Conservation (phyloP, 2,888 invertebrate species). For the Clostera curtula region DNA sequence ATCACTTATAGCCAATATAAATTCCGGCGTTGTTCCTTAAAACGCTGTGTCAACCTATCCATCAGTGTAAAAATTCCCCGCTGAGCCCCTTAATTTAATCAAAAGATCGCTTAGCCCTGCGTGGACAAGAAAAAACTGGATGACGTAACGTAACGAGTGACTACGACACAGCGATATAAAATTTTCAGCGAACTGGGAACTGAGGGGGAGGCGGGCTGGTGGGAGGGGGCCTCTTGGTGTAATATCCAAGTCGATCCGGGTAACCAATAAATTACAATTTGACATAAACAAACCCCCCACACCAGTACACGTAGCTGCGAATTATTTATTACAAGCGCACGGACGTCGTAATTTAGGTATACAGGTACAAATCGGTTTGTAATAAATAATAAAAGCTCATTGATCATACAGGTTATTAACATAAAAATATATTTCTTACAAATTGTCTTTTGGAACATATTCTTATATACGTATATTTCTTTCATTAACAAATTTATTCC, state of each 20-base stretch:
- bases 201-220: slow-evolving; percentile 23
- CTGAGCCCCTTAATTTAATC: slow-evolving; percentile 74
- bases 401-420: background rate
- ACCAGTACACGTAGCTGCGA: slow-evolving; percentile 52
- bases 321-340: slow-evolving; percentile 61
- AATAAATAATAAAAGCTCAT: background rate
- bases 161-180: slow-evolving; percentile 64
- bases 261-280: slow-evolving; percentile 72
- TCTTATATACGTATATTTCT: too few relatives aligned
- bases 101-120: slow-evolving; percentile 69
- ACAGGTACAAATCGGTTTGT: background rate
- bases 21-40: slow-evolving; percentile 59
- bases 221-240: slow-evolving; percentile 40
- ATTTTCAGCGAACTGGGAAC: slow-evolving; percentile 59
- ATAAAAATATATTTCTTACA: too few relatives aligned
- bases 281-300: slow-evolving; percentile 68
- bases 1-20: slow-evolving; percentile 70
- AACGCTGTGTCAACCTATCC: slow-evolving; percentile 71
- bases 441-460: too few relatives aligned
- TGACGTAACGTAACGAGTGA: slow-evolving; percentile 65
- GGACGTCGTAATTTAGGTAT: slow-evolving; percentile 8
- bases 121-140: slow-evolving; percentile 65
- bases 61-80: slow-evolving; percentile 71
- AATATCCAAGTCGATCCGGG: slow-evolving; percentile 67
- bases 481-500: too few relatives aligned